These are phyloP conservation scores for Melinaea marsaeus DNA, from an alignment of 2,888 invertebrate species.

Conservation along the genomic window DNA sequence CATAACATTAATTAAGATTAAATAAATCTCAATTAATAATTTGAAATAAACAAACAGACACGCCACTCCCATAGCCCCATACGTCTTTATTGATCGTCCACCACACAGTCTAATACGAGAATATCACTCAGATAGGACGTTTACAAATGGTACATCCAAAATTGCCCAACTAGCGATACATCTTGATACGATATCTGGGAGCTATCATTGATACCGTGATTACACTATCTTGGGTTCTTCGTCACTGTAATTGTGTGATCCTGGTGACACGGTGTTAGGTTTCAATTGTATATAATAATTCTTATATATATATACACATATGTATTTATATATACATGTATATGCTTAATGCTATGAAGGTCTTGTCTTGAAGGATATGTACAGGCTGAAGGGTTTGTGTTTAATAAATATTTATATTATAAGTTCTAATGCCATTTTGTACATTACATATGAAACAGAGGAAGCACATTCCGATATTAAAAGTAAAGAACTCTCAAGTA, in stretches of 20 bases:
- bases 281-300: not conserved
- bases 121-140: conserved; percentile 45
- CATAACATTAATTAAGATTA: too few relatives aligned
- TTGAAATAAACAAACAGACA: not conserved
- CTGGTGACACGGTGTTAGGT: not conserved
- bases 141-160: conserved; percentile 54
- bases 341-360: too few relatives aligned
- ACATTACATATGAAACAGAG: too few relatives aligned
- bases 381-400: too few relatives aligned
- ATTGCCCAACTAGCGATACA: conserved; percentile 45
- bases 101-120: conserved; percentile 44
- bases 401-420: too few relatives aligned
- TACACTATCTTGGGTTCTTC: conserved; percentile 39
- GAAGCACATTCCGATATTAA: too few relatives aligned
- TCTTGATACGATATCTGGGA: conserved; percentile 41
- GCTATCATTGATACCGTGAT: conserved; percentile 41
- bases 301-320: not conserved
- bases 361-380: too few relatives aligned
- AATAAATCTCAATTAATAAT: not conserved
- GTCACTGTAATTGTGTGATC: conserved; percentile 36
- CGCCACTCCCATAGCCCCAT: conserved; percentile 32
- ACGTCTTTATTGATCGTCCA: conserved; percentile 52
- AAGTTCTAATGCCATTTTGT: too few relatives aligned
- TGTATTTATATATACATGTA: not conserved
- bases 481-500: too few relatives aligned